These are phyloP conservation scores for cat (Felis catus) DNA, from an alignment of 2,113 vertebrate genomes.

Conservation along the genomic window F.catus_Fca126_mat1.0 CM031412.1:60814001-60814500, in stretches of 20 bases:
- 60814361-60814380: neutral
- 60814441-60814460: neutral
- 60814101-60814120: neutral
- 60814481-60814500: neutral
- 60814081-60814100: neutral
- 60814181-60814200: neutral
- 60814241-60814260: neutral
- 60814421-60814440: neutral
- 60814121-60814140: neutral
- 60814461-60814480: neutral
- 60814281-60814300: neutral
- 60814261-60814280: neutral
- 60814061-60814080: neutral
- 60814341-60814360: neutral
- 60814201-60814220: neutral
- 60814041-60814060: neutral
- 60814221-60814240: neutral
- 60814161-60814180: neutral
- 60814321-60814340: neutral
- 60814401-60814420: neutral
- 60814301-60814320: neutral
- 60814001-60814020: neutral
- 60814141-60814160: neutral
- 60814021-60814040: neutral
- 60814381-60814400: neutral